phyloP scores from a whole-genome alignment of 2,113 vertebrate species.

The Leucosticte australis region DNA sequence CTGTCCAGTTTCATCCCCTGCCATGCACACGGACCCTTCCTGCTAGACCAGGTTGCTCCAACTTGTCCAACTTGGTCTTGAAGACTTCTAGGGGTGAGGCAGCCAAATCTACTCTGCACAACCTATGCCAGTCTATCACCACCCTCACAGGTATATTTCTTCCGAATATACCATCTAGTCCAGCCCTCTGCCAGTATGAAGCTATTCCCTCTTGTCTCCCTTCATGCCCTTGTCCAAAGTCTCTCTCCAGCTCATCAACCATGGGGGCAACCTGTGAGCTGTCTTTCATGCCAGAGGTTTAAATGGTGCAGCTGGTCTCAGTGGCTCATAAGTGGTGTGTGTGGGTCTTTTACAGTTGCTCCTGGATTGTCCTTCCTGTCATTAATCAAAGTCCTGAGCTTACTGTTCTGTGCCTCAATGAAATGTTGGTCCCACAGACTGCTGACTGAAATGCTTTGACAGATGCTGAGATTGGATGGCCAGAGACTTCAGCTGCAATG shows the following conservation, averaged over 20 bases:
- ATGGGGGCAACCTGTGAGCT: too few species aligned
- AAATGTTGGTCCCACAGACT: accelerated
- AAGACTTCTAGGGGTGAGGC: not conserved
- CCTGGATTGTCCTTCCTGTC: not conserved
- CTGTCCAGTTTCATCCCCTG: not conserved
- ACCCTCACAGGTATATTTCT: not conserved
- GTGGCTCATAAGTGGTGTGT: not conserved
- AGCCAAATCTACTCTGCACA: too few species aligned
- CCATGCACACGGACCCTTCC: not conserved
- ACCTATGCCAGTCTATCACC: not conserved
- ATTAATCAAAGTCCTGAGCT: not conserved
- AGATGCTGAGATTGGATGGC: accelerated
- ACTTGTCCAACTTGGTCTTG: not conserved
- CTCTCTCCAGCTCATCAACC: not conserved
- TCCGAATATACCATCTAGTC: not conserved
- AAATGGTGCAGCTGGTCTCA: not conserved
- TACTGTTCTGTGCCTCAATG: not conserved
- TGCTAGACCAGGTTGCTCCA: not conserved
- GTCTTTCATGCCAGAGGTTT: accelerated
- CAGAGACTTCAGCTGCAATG: not conserved
- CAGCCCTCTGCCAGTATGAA: not conserved
- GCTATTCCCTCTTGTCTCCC: not conserved
- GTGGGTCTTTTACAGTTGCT: not conserved
- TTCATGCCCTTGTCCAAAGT: not conserved
- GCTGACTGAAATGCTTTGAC: not conserved